Evolutionary conservation across 64 coral and sea anemone genomes (phyloP), one percentile per base, ranked within the genome.

Genomic region (Exaiptasia diaphana): DNA sequence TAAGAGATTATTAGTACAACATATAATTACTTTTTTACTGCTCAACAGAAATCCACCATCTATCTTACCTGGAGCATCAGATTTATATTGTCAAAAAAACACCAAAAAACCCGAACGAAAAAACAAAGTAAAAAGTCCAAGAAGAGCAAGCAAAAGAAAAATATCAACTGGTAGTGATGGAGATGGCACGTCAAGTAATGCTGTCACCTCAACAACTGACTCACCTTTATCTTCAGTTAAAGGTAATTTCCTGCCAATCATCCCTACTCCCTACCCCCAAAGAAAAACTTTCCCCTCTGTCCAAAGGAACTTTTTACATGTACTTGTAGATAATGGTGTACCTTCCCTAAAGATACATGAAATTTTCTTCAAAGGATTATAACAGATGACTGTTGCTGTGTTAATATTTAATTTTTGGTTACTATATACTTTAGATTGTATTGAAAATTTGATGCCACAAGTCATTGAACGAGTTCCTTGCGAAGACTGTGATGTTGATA

Each of bases 401-500:
- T n/a, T n/a, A n/a, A n/a, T n/a, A n/a, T n/a, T n/a, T n/a, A n/a
- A n/a, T n/a, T n/a, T n/a, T n/a, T n/a, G n/a, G n/a, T n/a, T n/a
- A n/a, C n/a, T n/a, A n/a, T n/a, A n/a, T n/a, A n/a, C n/a, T n/a
- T 24, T 41, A 87, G 83, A 80, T 23, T 50, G 59, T 31, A 44
- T n/a, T n/a, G n/a, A n/a, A n/a, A n/a, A 64, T 56, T 41, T 93
- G 49, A 82, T 80, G 50, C 90, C 90, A 13, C 90, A 93, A 41
- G 28, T 93, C 13, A 59, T 93, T 42, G 76, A 93, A 43, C 74
- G 64, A 64, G 74, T 87, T 35, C 59, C 45, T 18, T 67, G 83
- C 77, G 90, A 93, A 81, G 90, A 93, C 64, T 57, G 68, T 35
- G 90, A 93, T 67, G 83, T 93, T 29, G 90, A 92, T 81, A 69